Evolutionary conservation across 2,113 vertebrate species (phyloP), one percentile per base, ranked within the genome.

Genomic region (Pogonocichla stellata): DNA sequence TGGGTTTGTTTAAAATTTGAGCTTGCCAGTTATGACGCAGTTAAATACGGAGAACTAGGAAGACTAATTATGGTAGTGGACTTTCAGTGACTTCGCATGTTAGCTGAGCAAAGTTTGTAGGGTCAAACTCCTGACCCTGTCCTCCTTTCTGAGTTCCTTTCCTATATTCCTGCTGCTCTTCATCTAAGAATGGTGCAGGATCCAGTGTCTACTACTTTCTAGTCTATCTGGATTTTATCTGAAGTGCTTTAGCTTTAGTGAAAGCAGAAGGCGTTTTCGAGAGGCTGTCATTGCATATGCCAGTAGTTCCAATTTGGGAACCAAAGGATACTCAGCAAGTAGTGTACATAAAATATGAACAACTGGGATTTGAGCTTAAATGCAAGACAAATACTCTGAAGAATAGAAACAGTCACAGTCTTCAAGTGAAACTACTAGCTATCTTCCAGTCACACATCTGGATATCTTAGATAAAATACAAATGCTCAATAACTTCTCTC

Each of bases 61-160:
- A 92, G 75, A 58, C 84, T 92, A 82, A 42, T 77, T 88, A 95
- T 73, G 47, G 72, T 24, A 70, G 71, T 80, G 61, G 94, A 94
- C 67, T 88, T 89, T 75, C 67, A 92, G 96, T 50, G 64, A 95
- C 92, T 97, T 98, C 90, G 97, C 93, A 96, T 69, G 64, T 95
- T 73, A 92, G 92, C 94, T 95, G 90, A 97, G 97, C 69, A 96
- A 97, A 95, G 85, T 96, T 94, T 97, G 95, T 95, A 80, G 90
- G 94, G 92, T 95, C 92, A 79, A 87, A 80, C 86, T 96, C 16
- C 88, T 92, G 80, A 96, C 87, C 87, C 83, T 91, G 94, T 94
- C 87, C 86, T 96, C 84, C 86, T 93, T 71, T 77, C 62, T 38
- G 50, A 84, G 73, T 90, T 95, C 47, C 45, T 80, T 82, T 80